A percentile compares a stretch with the other conserved stretches of the same genome.
Evolutionary conservation across 2,113 vertebrate species (phyloP).

Genomic region (Halcyon senegalensis): DNA sequence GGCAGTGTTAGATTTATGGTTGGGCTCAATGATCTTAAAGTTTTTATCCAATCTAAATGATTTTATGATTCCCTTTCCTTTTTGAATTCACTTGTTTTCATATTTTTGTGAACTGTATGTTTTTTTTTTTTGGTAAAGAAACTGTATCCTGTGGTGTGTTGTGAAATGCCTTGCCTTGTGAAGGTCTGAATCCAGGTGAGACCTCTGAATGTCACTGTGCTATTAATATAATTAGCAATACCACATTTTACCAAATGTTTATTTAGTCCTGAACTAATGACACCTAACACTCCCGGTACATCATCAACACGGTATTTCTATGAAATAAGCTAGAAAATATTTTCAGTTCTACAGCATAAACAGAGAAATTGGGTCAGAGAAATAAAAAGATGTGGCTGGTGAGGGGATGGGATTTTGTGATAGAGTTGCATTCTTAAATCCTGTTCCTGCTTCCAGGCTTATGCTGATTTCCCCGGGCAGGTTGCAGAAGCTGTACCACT

Average conservation of each 20-base stretch:
- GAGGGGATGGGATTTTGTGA: not conserved
- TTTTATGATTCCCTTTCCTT: not conserved
- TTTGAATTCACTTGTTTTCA: not conserved
- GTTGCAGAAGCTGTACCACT: not conserved
- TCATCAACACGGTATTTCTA: not conserved
- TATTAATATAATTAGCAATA: not conserved
- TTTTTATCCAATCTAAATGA: not conserved
- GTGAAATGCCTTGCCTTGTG: not conserved
- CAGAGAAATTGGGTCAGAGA: not conserved
- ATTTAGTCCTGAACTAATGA: not conserved
- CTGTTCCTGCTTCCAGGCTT: not conserved
- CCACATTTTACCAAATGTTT: not conserved
- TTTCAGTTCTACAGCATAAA: not conserved
- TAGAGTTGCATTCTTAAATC: not conserved
- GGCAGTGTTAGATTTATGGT: not conserved
- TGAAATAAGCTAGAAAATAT: not conserved
- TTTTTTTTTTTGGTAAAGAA: not conserved
- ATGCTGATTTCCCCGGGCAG: not conserved
- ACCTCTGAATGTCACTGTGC: not conserved
- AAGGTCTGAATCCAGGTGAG: not conserved
- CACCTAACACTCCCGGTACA: not conserved
- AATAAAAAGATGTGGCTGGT: not conserved
- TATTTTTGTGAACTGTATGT: not conserved
- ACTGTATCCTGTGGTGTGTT: not conserved
- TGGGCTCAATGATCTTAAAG: not conserved